Evolutionary conservation across 2,888 invertebrate genomes (phyloP), one percentile per base, ranked within the genome.

Genomic region (Cephonodes hylas): DNA sequence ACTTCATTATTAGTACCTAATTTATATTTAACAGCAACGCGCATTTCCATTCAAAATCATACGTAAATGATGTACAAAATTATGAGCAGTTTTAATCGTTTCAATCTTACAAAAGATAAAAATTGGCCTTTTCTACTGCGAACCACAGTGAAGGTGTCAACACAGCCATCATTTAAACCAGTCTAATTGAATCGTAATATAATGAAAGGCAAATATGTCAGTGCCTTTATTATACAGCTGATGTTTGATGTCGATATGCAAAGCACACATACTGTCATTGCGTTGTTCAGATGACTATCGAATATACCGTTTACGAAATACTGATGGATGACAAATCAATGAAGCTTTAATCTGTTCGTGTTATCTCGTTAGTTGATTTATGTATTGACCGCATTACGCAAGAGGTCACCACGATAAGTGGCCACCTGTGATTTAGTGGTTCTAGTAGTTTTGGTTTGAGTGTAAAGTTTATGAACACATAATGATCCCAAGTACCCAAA

Each of bases 271-370:
- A 45, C 22, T 38, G 53, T 53, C 53, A 62, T 27, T 38, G 58
- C 42, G 13, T 44, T 63, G 65, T 60, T 58, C 42, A 58, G 53
- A 61, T 64, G 63, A 56, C 59, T 38, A 64, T 65, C 27, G 15
- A 58, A 20, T 42, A 7, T 63, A 31, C n/a, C 42, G 75, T 74
- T n/a, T n/a, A 10, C 18, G 60, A 66, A 76, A 74, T 48, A 45
- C 27, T 23, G 8, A 34, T 57, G 13, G 61, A 65, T 69, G 77
- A 79, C 70, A 74, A 71, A 77, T 73, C 71, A 73, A 72, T 73
- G 74, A 68, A 64, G 58, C 61, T 23, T 71, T 66, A 73, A 75
- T 76, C 65, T 64, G 61, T 48, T 60, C 42, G 57, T 57, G 59
- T 59, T 68, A 74, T 75, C 69, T 69, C 63, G 61, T 66, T 67